Base-by-base conservation (phyloP, 2,797 vertebrate species). In the Danio jaintianensis region DNA sequence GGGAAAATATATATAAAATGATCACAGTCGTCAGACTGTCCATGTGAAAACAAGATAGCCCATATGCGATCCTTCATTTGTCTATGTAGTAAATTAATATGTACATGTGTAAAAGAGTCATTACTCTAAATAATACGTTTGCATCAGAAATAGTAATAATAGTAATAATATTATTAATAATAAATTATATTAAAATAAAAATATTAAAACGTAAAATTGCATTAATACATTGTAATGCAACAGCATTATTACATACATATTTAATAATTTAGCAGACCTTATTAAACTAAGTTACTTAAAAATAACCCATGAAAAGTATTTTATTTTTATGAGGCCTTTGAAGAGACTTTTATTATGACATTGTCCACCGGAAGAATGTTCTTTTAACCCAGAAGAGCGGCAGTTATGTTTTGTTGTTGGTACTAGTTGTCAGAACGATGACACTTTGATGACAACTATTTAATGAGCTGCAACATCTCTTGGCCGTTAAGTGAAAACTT, bases 361-460 rank as follows among this genome's bases (percentile, higher is more conserved):
- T 47, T n/a, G 20, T 45, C 52, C 10, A 62, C 48, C 79, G 82
- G 82, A 86, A 70, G 80, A 78, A 43, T 7, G 12, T 42, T 0
- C 4, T 5, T 6, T 12, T 9, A 18, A 48, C 52, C 0, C 11
- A 7, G 36, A 82, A 42, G 45, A 79, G 85, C 85, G 82, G 80
- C 77, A 84, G 82, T 84, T 86, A 80, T 69, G 73, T 77, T 82
- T 84, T 80, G 85, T 84, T 84, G 76, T 80, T 16, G 22, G 16
- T 63, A 20, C n/a, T n/a, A 47, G 18, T 64, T 64, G 55, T 69
- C 29, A 78, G 6, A 18, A n/a, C 18, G 16, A 48, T 61, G 36
- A n/a, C 29, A 62, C 43, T 43, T 2, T 8, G 4, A 16, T 78
- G 43, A 50, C 43, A 69, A 42, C 11, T 20, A 68, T 58, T 11